These are phyloP conservation scores for Mantis religiosa DNA, from an alignment of 2,888 invertebrate species.

Conservation along the genomic window DNA sequence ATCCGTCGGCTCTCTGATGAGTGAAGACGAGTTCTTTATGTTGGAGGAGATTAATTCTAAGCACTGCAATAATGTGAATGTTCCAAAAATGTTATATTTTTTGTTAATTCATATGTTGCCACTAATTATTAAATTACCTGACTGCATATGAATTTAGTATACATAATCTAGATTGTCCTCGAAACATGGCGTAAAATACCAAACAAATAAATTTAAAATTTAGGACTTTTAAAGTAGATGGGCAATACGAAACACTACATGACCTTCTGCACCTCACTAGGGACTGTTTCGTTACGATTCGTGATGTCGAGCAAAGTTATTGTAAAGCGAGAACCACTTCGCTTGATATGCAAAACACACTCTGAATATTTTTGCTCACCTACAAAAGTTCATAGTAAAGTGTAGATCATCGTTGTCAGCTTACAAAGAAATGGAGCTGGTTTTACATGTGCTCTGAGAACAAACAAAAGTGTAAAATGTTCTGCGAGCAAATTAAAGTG, in stretches of 20 bases:
- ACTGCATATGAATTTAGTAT: too few species aligned
- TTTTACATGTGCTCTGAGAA: background rate
- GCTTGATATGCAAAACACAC: background rate
- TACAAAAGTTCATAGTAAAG: background rate
- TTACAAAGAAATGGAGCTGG: background rate
- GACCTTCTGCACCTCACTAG: background rate
- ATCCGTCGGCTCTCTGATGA: too few species aligned
- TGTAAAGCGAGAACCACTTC: background rate
- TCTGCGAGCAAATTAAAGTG: background rate
- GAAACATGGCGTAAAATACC: too few species aligned
- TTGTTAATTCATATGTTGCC: too few species aligned
- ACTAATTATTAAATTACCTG: too few species aligned
- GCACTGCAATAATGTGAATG: too few species aligned
- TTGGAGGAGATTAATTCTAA: too few species aligned
- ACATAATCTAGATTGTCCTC: too few species aligned
- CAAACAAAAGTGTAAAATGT: background rate
- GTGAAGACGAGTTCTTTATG: too few species aligned
- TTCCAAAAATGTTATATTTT: too few species aligned
- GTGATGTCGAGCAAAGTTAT: background rate
- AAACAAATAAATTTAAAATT: too few species aligned
- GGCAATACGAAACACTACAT: background rate
- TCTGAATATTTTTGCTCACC: background rate
- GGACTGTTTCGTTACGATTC: background rate
- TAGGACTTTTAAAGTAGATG: too few species aligned
- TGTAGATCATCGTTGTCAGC: background rate